Percentiles rank a stretch among this genome's conserved stretches.
Conservation (phyloP, 2,797 vertebrate genomes). For the Acanthiza pusilla region DNA sequence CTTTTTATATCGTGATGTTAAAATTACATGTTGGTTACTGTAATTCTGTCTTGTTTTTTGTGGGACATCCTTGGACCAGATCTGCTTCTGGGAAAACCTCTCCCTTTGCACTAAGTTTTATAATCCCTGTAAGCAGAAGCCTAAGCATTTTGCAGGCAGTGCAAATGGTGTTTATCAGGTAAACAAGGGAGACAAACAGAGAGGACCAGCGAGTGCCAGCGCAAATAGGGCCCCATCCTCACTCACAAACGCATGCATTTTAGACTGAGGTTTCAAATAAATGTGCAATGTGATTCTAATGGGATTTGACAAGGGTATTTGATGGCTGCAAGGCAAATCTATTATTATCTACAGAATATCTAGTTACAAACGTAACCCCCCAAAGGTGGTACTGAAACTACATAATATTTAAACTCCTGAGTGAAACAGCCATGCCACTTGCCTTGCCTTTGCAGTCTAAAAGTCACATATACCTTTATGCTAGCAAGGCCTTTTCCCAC, state of each 20-base stretch:
- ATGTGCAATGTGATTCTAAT: conserved; percentile 57
- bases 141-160: neutral
- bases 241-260: conserved; percentile 51
- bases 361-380: neutral
- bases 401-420: neutral
- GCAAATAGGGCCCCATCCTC: conserved; percentile 55
- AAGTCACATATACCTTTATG: conserved; percentile 56
- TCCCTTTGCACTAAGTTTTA: conserved; percentile 20
- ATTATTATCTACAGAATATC: conserved; percentile 43
- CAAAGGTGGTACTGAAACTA: conserved; percentile 17
- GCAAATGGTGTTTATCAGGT: conserved; percentile 8
- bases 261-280: conserved; percentile 36
- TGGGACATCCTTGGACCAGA: conserved; percentile 48
- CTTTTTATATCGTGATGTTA: conserved; percentile 71
- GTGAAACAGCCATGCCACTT: conserved; percentile 52
- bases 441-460: conserved; percentile 54
- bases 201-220: neutral
- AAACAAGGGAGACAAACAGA: conserved; percentile 41
- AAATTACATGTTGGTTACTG: conserved; percentile 72
- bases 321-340: conserved; percentile 51
- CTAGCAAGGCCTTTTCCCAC: conserved; percentile 70
- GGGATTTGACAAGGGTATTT: conserved; percentile 58
- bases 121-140: conserved; percentile 44
- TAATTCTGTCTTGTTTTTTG: conserved; percentile 70
- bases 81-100: conserved; percentile 55